Conservation (phyloP, 2,888 invertebrate species). For the Drosophila eohydei region DNA sequence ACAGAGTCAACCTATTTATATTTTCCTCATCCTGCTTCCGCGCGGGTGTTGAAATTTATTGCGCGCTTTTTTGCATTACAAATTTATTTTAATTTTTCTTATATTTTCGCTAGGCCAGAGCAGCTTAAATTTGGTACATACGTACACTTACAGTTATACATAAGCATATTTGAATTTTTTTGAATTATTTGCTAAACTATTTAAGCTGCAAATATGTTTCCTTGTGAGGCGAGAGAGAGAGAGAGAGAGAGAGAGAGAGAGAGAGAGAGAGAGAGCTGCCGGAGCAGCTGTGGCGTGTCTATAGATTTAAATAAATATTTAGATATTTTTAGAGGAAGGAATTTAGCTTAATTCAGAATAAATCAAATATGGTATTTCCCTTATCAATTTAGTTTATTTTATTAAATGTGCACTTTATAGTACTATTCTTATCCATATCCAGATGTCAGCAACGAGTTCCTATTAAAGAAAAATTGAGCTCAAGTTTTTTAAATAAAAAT, state of each 20-base stretch:
- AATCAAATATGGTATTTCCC: neutral
- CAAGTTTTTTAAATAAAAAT: too few relatives aligned
- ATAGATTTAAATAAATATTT: neutral
- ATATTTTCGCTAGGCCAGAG: slow-evolving; percentile 19
- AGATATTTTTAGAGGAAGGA: neutral
- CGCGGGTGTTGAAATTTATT: slow-evolving; percentile 68
- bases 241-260: neutral
- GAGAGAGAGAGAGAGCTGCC: neutral
- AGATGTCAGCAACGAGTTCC: too few relatives aligned
- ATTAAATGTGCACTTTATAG: too few relatives aligned
- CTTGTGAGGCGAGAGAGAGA: neutral
- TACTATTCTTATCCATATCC: too few relatives aligned
- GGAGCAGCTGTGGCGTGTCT: neutral
- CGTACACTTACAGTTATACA: slow-evolving; percentile 1
- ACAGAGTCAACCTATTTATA: slow-evolving; percentile 70
- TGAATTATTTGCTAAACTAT: neutral
- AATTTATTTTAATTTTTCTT: slow-evolving; percentile 73
- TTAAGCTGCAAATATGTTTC: slow-evolving; percentile 6
- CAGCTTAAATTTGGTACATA: slow-evolving; percentile 42
- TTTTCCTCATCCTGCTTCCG: slow-evolving; percentile 32
- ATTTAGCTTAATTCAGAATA: neutral
- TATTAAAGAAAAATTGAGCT: too few relatives aligned
- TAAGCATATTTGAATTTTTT: slow-evolving; percentile 7
- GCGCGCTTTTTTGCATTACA: slow-evolving; percentile 71
- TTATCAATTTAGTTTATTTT: too few relatives aligned